phyloP scores from a whole-genome alignment of 2,113 vertebrate species.

The Pogona vitticeps region DNA sequence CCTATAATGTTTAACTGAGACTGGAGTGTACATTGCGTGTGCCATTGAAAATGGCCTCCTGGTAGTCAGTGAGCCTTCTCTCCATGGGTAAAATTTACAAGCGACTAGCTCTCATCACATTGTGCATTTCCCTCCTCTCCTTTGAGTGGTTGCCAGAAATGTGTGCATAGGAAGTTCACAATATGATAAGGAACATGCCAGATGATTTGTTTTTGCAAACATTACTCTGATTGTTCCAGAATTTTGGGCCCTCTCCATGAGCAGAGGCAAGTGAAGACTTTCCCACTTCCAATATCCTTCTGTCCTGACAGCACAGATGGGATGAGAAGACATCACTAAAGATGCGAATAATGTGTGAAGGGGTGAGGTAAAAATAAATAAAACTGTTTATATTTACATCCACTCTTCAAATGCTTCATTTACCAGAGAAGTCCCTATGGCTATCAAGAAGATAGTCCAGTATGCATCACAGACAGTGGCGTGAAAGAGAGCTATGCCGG shows the following conservation, averaged over 20 bases:
- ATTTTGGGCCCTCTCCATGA: no score
- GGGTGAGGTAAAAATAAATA: no score
- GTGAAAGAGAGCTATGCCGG: no score
- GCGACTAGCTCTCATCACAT: not conserved
- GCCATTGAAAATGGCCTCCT: not conserved
- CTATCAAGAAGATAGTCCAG: no score
- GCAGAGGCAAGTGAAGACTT: not conserved
- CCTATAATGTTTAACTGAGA: conserved; percentile 7
- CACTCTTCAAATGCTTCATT: no score
- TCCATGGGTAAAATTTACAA: not conserved
- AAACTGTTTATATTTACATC: no score
- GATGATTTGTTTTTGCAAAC: not conserved
- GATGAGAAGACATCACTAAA: not conserved
- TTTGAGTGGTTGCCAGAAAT: not conserved
- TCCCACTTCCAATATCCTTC: not conserved
- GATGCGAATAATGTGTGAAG: not conserved
- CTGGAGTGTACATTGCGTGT: not conserved
- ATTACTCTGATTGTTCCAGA: not conserved
- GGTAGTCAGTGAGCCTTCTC: not conserved
- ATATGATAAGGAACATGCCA: not conserved
- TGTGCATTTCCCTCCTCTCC: not conserved
- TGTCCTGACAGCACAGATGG: not conserved
- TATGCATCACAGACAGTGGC: no score
- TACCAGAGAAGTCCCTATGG: no score
- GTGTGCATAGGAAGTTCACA: not conserved